Percentiles rank a stretch among this genome's conserved stretches.
Evolutionary conservation across 2,888 invertebrate species (phyloP).

Genomic region (Eupelmus urozonus): DNA sequence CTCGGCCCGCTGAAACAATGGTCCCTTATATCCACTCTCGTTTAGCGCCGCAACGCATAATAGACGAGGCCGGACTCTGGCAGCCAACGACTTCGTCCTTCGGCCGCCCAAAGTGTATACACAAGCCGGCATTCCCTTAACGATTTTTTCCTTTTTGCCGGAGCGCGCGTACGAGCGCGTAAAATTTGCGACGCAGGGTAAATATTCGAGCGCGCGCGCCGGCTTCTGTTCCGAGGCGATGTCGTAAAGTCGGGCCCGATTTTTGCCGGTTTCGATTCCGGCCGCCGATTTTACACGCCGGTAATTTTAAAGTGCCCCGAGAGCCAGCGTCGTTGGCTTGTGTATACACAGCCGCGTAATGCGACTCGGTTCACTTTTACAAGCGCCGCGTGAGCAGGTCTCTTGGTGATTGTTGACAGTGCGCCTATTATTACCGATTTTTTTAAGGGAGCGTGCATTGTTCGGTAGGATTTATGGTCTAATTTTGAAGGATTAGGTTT

Average conservation of each 20-base stretch:
- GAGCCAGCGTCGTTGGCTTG: not conserved
- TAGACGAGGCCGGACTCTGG: not conserved
- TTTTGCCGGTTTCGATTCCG: slow-evolving; percentile 32
- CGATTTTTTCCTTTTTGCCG: not conserved
- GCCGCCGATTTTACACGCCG: slow-evolving; percentile 44
- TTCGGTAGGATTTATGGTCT: too few relatives aligned
- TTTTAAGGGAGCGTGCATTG: not conserved
- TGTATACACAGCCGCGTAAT: too few relatives aligned
- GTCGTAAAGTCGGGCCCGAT: slow-evolving; percentile 22
- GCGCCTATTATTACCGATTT: slow-evolving; percentile 25
- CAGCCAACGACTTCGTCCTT: not conserved
- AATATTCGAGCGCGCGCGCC: not conserved
- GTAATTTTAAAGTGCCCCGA: slow-evolving; percentile 36
- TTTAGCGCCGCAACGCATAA: slow-evolving; percentile 24
- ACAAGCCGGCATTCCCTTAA: too few relatives aligned
- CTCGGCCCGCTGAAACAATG: slow-evolving; percentile 1
- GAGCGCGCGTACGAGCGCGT: slow-evolving; percentile 15
- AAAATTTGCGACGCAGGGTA: slow-evolving; percentile 38
- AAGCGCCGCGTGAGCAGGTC: too few relatives aligned
- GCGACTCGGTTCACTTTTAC: too few relatives aligned
- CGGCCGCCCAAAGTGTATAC: not conserved
- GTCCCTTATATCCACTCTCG: not conserved
- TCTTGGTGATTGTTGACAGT: too few relatives aligned
- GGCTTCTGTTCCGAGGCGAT: not conserved
- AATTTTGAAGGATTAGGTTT: too few relatives aligned